phyloP scores from a whole-genome alignment of 2,113 vertebrate species.

The Ancistrus triradiatus region DNA sequence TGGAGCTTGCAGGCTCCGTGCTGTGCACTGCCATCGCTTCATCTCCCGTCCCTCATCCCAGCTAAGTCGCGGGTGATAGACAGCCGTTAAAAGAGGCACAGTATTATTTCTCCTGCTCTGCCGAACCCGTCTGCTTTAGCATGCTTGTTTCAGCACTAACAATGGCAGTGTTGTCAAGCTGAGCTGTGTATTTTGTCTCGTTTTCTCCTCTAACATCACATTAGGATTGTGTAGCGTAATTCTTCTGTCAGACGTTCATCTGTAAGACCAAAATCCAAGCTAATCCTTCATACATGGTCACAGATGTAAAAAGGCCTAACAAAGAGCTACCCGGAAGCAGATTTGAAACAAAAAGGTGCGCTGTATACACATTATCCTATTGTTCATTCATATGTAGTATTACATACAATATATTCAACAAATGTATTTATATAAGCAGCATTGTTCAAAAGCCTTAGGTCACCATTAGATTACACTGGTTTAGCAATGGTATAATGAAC shows the following conservation, averaged over 20 bases:
- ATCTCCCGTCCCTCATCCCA: conserved; percentile 12
- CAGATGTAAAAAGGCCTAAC: neutral
- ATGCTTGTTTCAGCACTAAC: conserved; percentile 10
- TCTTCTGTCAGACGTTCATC: neutral
- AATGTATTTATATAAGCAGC: too few relatives aligned
- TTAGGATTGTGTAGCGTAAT: conserved; percentile 84
- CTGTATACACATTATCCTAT: neutral
- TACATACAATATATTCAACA: too few relatives aligned
- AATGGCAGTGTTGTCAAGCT: neutral
- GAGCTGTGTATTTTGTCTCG: neutral
- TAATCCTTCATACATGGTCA: neutral
- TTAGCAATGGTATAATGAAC: too few relatives aligned
- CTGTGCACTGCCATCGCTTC: neutral
- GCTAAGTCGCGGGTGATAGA: conserved; percentile 1
- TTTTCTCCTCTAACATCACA: conserved; percentile 48
- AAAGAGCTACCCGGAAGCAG: neutral
- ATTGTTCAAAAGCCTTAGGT: too few relatives aligned
- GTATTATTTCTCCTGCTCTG: neutral
- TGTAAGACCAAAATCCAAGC: neutral
- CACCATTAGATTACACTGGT: too few relatives aligned
- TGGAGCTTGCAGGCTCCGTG: conserved; percentile 1
- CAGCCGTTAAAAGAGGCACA: conserved; percentile 1
- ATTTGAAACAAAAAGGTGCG: neutral
- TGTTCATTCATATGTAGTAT: neutral
- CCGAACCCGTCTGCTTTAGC: neutral